A percentile compares a stretch with the other conserved stretches of the same genome.
Conservation (phyloP, 2,888 invertebrate species). For the Lithophane semibrunnea region DNA sequence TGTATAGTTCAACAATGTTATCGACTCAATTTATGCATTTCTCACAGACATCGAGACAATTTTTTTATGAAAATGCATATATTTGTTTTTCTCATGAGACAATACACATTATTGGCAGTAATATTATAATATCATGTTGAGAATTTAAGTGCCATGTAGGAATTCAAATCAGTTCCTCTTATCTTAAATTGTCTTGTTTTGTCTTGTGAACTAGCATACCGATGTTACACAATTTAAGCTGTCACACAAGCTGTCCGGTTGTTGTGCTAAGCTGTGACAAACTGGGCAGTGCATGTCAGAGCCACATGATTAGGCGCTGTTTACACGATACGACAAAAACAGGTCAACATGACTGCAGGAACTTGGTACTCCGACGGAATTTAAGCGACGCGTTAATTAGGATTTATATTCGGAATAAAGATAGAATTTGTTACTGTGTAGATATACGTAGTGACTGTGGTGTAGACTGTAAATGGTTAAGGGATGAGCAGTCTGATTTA, state of each 20-base stretch:
- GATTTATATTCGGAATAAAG: constrained; percentile 34
- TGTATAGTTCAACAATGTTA: not conserved
- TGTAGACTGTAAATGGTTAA: constrained; percentile 1
- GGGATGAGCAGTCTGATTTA: not conserved
- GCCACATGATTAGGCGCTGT: constrained; percentile 58
- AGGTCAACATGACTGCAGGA: constrained; percentile 57
- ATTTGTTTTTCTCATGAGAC: not conserved
- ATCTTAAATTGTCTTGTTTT: constrained; percentile 28
- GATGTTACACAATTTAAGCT: constrained; percentile 56
- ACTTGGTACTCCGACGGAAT: constrained; percentile 43
- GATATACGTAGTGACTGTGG: not conserved
- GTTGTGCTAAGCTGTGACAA: constrained; percentile 43
- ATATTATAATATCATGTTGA: constrained; percentile 2
- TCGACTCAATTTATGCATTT: not conserved
- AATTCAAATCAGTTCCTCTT: constrained; percentile 25
- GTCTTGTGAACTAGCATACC: constrained; percentile 25
- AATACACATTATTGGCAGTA: not conserved
- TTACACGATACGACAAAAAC: constrained; percentile 58
- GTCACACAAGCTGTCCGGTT: constrained; percentile 48
- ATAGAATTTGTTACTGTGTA: not conserved
- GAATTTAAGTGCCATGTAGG: not conserved
- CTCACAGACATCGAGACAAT: constrained; percentile 1
- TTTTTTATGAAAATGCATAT: constrained; percentile 1
- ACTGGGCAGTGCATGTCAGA: constrained; percentile 54
- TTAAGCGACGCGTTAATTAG: constrained; percentile 51